phyloP scores from a whole-genome alignment of 2,888 invertebrate species.

The Baronia brevicornis region DNA sequence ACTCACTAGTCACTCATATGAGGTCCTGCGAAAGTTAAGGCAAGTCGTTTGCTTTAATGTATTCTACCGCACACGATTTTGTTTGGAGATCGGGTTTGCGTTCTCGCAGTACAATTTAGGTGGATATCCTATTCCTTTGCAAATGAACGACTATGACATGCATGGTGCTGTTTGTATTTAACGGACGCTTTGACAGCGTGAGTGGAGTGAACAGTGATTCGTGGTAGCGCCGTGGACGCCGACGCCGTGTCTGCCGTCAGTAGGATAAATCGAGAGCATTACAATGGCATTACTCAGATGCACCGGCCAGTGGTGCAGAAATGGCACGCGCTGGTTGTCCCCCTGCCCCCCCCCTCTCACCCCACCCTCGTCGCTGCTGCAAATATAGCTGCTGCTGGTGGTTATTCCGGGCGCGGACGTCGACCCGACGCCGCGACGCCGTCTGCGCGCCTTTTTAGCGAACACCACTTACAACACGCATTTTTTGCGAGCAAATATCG shows the following conservation, averaged over 20 bases:
- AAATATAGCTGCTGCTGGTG: constrained; percentile 71
- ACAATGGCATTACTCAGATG: constrained; percentile 75
- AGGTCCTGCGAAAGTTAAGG: too few relatives aligned
- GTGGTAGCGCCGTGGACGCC: constrained; percentile 28
- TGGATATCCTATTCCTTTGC: too few relatives aligned
- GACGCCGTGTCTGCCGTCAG: constrained; percentile 57
- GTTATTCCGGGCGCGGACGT: constrained; percentile 73
- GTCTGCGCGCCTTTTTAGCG: constrained; percentile 73
- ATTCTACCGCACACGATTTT: too few relatives aligned
- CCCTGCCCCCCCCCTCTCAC: constrained; percentile 32
- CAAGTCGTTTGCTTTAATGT: too few relatives aligned
- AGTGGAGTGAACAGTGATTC: constrained; percentile 12
- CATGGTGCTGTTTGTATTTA: constrained; percentile 25
- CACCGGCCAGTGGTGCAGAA: constrained; percentile 72
- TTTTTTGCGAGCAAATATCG: constrained; percentile 65
- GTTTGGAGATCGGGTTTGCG: too few relatives aligned
- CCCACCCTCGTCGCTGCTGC: constrained; percentile 58
- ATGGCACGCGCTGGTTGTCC: constrained; percentile 61
- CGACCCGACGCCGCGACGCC: constrained; percentile 75
- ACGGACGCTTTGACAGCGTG: constrained; percentile 20
- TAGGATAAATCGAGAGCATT: constrained; percentile 70
- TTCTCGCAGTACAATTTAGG: too few relatives aligned
- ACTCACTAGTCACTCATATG: too few relatives aligned
- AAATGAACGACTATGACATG: too few relatives aligned
- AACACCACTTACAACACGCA: constrained; percentile 61